Evolutionary conservation across 2,888 invertebrate genomes (phyloP).

Genomic region (Sinopyrophorus schimmeli): DNA sequence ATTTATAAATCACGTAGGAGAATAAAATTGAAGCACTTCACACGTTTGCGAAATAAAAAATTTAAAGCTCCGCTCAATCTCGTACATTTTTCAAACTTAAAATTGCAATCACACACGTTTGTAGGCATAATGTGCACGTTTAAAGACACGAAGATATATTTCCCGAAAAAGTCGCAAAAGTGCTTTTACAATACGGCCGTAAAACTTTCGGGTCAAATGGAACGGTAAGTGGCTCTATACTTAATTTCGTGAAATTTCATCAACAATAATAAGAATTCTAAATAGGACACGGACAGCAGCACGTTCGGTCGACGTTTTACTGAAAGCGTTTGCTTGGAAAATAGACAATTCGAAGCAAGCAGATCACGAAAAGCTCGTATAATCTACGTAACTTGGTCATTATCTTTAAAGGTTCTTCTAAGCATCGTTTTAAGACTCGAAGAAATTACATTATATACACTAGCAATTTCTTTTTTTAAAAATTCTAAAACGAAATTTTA

Average conservation of each 20-base stretch:
- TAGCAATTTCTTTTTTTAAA: no score
- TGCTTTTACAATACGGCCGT: neutral
- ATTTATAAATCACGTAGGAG: no score
- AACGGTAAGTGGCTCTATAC: slow-evolving; percentile 11
- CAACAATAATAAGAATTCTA: slow-evolving; percentile 18
- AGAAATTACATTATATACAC: slow-evolving; percentile 15
- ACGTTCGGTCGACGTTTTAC: slow-evolving; percentile 13
- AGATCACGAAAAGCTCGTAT: slow-evolving; percentile 18
- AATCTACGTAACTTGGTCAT: slow-evolving; percentile 19
- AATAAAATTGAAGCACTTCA: no score
- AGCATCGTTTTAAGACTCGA: slow-evolving; percentile 3
- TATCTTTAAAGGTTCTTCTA: slow-evolving; percentile 17
- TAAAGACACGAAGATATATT: neutral
- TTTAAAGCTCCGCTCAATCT: no score
- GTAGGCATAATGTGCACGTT: neutral
- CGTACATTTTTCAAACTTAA: slow-evolving; percentile 1
- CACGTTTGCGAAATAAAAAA: no score
- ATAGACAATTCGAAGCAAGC: slow-evolving; percentile 12
- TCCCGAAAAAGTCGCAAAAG: neutral
- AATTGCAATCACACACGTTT: neutral
- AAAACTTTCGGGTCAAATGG: slow-evolving; percentile 9
- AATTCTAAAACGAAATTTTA: no score
- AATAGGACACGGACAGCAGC: slow-evolving; percentile 13
- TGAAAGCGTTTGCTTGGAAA: slow-evolving; percentile 12
- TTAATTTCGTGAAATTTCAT: slow-evolving; percentile 20